A percentile compares a stretch with the other conserved stretches of the same genome.
Evolutionary conservation across 2,888 invertebrate genomes (phyloP).

Genomic region (Pedicia rivosa): DNA sequence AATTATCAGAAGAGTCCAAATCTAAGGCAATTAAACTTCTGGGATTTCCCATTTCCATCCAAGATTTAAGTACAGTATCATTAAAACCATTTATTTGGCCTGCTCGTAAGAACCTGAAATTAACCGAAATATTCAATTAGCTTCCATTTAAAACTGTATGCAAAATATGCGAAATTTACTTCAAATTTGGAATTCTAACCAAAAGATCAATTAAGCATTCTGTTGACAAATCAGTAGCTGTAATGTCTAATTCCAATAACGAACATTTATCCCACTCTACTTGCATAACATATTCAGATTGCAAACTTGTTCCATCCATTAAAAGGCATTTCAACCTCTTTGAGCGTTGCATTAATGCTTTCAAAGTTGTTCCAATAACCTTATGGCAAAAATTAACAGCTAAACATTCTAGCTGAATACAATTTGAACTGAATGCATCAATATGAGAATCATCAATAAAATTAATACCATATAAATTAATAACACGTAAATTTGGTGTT

Average conservation of each 20-base stretch:
- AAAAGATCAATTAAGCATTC: constrained; percentile 90
- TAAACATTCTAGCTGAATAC: constrained; percentile 88
- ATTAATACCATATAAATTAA: constrained; percentile 96
- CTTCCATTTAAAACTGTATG: no score
- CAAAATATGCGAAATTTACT: no score
- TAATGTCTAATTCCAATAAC: constrained; percentile 88
- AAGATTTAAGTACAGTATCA: constrained; percentile 82
- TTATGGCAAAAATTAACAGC: constrained; percentile 96
- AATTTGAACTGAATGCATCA: constrained; percentile 92
- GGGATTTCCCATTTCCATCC: constrained; percentile 73
- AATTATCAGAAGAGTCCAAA: constrained; percentile 87
- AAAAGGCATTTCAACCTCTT: constrained; percentile 80
- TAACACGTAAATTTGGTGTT: constrained; percentile 91
- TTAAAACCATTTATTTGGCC: constrained; percentile 97
- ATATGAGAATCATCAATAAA: constrained; percentile 98
- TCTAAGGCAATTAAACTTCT: constrained; percentile 74
- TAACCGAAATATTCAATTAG: no score
- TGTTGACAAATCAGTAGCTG: constrained; percentile 88
- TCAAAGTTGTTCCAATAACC: constrained; percentile 91
- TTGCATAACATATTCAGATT: constrained; percentile 83
- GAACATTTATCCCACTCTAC: constrained; percentile 97
- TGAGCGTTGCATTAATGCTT: constrained; percentile 84
- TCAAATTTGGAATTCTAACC: constrained; percentile 65
- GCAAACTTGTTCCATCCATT: constrained; percentile 95
- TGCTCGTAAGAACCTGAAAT: constrained; percentile 69